Base-by-base conservation (phyloP, 2,888 invertebrate species). In the Drosophila algonquin region DNA sequence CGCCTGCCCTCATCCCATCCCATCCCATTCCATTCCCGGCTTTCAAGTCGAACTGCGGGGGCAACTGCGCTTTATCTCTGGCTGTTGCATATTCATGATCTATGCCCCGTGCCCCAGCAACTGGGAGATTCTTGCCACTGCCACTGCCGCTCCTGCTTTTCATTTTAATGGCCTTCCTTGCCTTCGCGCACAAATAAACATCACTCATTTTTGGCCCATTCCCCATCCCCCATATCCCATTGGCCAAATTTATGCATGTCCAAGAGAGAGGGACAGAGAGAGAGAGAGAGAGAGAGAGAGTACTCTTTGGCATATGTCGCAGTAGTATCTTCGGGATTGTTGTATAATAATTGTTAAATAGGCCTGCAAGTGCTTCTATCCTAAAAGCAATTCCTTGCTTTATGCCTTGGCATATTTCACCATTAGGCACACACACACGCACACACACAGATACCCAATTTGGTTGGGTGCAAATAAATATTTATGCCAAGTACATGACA, bases 31-130 rank as follows among this genome's bases (percentile, higher is more conserved):
- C 21, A 16, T 57, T 52, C 16, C 47, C 21, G 21, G 21, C 21
- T 21, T 3, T 53, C 44, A 73, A 73, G 75, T 55, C 56, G 57
- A 53, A 59, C 59, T 30, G 27, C 40, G 40, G 32, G 40, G 32
- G 32, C 40, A 40, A 40, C 60, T 78, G 80, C 75, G 60, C 59
- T 71, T 85, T 87, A 78, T 85, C 80, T 81, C 61, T 58, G 70
- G 65, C 76, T 79, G 63, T 69, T 82, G 88, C 83, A 85, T 84
- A 84, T 84, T 84, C 88, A 87, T 84, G 78, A 77, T 74, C 68
- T 67, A 64, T 53, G n/a, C 51, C 40, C 27, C 40, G 12, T 30
- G 14, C 35, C 14, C 7, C 40, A 40, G 40, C 40, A 14, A n/a
- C n/a, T 40, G 40, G 18, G 18, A 14, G 35, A 14, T 14, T 14